Evolutionary conservation across 2,797 vertebrate species (phyloP).

Genomic region (Oreochromis mossambicus): DNA sequence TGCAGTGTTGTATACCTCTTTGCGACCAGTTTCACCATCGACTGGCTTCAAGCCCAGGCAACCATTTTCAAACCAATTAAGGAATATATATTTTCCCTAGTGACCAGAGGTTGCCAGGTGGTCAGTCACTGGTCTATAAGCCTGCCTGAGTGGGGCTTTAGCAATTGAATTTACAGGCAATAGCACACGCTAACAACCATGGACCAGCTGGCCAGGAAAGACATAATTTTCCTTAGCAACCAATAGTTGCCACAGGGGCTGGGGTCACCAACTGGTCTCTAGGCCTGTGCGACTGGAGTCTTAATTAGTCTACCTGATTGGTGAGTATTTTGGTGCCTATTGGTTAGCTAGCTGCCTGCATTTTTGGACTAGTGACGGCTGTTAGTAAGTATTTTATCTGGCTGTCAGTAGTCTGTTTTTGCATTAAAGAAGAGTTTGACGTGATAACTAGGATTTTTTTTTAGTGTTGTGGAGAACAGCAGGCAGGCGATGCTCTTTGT

Average conservation of each 20-base stretch:
- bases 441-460: fast-evolving
- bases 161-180: background rate
- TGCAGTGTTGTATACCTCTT: too few relatives aligned
- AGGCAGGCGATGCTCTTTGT: background rate
- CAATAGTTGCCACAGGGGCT: background rate
- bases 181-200: background rate
- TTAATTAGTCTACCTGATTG: background rate
- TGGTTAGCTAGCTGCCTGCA: background rate
- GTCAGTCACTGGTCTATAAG: background rate
- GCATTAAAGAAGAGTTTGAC: background rate
- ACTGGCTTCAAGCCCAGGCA: background rate
- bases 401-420: background rate
- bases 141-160: background rate
- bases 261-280: background rate
- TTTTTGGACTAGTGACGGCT: background rate
- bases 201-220: background rate
- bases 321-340: background rate
- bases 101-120: background rate
- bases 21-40: background rate
- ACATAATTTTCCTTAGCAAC: background rate
- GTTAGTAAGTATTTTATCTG: background rate
- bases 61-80: background rate
- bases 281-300: background rate
- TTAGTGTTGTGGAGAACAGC: background rate
- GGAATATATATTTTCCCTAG: background rate